A percentile compares a stretch with the other conserved stretches of the same genome.
Conservation (phyloP, 2,113 vertebrate species). For the Triplophysa siluroides region DNA sequence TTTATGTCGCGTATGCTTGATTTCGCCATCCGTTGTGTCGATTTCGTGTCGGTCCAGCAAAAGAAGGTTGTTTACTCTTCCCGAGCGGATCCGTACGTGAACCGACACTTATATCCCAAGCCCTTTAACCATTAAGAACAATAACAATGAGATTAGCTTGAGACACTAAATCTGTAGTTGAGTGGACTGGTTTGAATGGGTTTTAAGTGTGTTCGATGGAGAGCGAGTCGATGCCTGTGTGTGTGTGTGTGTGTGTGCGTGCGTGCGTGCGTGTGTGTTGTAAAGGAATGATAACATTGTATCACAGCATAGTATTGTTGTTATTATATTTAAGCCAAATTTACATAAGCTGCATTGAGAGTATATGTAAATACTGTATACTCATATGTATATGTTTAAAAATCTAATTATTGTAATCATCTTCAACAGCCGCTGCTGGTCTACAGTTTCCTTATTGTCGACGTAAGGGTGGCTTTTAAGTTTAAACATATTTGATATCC, state of each 20-base stretch:
- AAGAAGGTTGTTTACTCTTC: conserved; percentile 13
- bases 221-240: conserved; percentile 21
- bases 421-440: conserved; percentile 33
- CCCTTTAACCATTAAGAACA: conserved; percentile 48
- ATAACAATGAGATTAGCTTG: conserved; percentile 50
- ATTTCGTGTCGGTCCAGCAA: conserved; percentile 30
- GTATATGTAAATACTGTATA: conserved; percentile 58
- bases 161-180: conserved; percentile 63
- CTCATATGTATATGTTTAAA: conserved; percentile 53
- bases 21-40: conserved; percentile 6
- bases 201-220: conserved; percentile 7
- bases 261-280: conserved; percentile 48
- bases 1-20: neutral
- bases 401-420: conserved; percentile 49
- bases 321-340: conserved; percentile 73
- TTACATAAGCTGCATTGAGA: conserved; percentile 71
- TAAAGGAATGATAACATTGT: conserved; percentile 61
- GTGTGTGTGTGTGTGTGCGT: conserved; percentile 34
- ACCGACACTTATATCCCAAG: conserved; percentile 27
- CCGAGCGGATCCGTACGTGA: neutral
- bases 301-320: conserved; percentile 73
- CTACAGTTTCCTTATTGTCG: conserved; percentile 31
- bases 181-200: conserved; percentile 39
- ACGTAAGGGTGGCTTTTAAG: conserved; percentile 35
- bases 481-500: conserved; percentile 42